Conservation (phyloP, 2,888 invertebrate genomes). For the Carterocephalus palaemon region DNA sequence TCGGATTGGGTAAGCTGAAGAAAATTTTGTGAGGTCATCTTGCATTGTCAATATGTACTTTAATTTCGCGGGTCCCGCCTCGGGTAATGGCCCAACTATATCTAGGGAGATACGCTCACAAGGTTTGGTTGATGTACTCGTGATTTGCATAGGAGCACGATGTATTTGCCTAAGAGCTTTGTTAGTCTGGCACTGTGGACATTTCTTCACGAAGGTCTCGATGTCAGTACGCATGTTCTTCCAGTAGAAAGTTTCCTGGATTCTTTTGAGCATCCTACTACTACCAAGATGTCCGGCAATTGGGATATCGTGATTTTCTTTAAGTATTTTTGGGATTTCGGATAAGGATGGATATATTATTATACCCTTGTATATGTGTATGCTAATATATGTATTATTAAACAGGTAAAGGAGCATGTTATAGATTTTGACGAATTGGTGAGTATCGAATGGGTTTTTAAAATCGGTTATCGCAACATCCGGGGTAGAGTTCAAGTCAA, state of each 20-base stretch:
- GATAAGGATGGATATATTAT: constrained; percentile 3
- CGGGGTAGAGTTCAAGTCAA: too few relatives aligned
- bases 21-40: too few relatives aligned
- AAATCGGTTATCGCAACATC: constrained; percentile 25
- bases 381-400: background rate
- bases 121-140: too few relatives aligned
- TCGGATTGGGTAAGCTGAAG: too few relatives aligned
- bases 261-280: background rate
- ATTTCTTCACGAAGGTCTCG: too few relatives aligned
- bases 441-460: constrained; percentile 23
- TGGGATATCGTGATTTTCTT: constrained; percentile 12
- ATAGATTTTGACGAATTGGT: constrained; percentile 24
- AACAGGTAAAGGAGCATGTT: constrained; percentile 10
- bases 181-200: background rate
- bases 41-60: too few relatives aligned
- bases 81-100: too few relatives aligned
- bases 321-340: constrained; percentile 8
- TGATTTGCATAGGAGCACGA: too few relatives aligned
- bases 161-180: too few relatives aligned
- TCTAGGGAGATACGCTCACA: too few relatives aligned
- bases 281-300: constrained; percentile 3
- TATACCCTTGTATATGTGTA: constrained; percentile 7
- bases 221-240: background rate
- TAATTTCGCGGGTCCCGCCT: too few relatives aligned
- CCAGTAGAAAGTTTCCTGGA: background rate